phyloP scores from a whole-genome alignment of 1,140 invertebrate species.

The Metopolophium dirhodum region DNA sequence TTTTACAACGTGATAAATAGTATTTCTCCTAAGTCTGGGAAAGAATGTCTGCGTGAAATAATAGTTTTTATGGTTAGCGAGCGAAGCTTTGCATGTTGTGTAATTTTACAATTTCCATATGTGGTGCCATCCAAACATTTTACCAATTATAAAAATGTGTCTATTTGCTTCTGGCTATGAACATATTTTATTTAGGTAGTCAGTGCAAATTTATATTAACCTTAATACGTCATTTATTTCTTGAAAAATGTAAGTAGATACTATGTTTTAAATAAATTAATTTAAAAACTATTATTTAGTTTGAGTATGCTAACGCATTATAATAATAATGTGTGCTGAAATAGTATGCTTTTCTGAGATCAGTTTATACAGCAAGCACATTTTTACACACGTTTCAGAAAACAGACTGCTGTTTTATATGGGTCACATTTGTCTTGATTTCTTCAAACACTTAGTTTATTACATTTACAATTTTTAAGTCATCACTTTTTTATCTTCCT shows the following conservation, averaged over 20 bases:
- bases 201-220: background rate
- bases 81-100: background rate
- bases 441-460: background rate
- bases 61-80: too few relatives aligned
- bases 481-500: background rate
- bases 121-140: background rate
- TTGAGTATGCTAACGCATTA: background rate
- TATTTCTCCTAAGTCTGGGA: background rate
- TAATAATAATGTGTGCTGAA: background rate
- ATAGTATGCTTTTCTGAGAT: background rate
- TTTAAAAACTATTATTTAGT: too few relatives aligned
- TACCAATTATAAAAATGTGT: background rate
- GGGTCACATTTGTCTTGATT: background rate
- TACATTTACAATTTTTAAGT: background rate
- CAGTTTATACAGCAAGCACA: background rate
- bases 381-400: background rate
- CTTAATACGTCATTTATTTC: background rate
- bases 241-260: background rate
- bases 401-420: background rate
- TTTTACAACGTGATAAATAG: background rate
- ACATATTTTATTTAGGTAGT: background rate
- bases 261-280: too few relatives aligned
- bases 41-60: background rate
- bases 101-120: background rate
- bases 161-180: background rate